Conservation (phyloP, 1,140 invertebrate species). For the Intoshia linei region DNA sequence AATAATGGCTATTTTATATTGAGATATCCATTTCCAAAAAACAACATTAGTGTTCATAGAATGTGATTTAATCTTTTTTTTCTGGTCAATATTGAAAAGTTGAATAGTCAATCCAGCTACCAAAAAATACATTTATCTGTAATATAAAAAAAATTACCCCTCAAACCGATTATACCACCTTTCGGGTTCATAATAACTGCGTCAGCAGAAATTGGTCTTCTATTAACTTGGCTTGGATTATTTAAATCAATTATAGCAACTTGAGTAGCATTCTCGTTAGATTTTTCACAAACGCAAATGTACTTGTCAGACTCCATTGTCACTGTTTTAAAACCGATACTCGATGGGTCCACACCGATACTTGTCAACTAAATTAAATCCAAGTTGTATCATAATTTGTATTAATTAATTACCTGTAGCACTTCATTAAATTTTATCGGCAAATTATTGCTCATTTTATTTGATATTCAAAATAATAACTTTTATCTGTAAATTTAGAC, state of each 20-base stretch:
- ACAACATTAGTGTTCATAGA: conserved; percentile 92
- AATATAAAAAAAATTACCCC: too few species aligned
- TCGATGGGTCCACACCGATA: conserved; percentile 79
- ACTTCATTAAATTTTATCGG: too few species aligned
- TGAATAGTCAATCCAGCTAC: conserved; percentile 74
- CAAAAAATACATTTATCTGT: too few species aligned
- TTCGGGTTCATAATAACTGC: conserved; percentile 99
- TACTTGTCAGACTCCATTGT: conserved; percentile 99
- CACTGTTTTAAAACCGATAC: conserved; percentile 86
- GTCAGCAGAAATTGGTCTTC: conserved; percentile 84
- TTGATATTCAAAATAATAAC: too few species aligned
- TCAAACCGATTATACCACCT: conserved; percentile 64
- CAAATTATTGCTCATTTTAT: too few species aligned
- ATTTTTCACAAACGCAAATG: conserved; percentile 92
- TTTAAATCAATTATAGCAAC: conserved; percentile 89
- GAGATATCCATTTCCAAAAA: conserved; percentile 98
- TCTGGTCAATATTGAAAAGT: conserved; percentile 99
- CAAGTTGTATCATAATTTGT: too few species aligned
- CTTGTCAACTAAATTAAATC: conserved; percentile 76
- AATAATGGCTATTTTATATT: conserved; percentile 76
- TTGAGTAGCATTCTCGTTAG: conserved; percentile 75
- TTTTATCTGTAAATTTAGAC: too few species aligned
- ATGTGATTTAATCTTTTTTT: conserved; percentile 93
- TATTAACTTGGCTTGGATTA: conserved; percentile 65
- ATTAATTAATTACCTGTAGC: too few species aligned